phyloP scores from a whole-genome alignment of 2,888 invertebrate genomes.

The Parthenolecanium corni region DNA sequence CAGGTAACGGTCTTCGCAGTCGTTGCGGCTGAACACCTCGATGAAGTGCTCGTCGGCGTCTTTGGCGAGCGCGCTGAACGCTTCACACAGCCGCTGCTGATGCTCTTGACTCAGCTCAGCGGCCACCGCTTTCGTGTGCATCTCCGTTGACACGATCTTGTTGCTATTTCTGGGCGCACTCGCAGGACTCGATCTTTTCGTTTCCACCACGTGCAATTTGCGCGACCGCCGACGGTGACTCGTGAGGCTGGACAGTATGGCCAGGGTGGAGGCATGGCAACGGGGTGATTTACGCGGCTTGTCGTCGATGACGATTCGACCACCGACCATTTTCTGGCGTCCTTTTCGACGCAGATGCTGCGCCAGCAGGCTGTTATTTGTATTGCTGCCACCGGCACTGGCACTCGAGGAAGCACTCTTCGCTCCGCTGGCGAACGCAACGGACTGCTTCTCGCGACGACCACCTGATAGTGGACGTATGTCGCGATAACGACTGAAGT shows the following conservation, averaged over 20 bases:
- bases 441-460: neutral
- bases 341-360: neutral
- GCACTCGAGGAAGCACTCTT: neutral
- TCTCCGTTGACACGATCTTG: neutral
- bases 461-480: neutral
- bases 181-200: neutral
- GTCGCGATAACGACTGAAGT: constrained; percentile 2
- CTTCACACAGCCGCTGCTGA: constrained; percentile 11
- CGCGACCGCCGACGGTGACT: constrained; percentile 15
- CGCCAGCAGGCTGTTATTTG: neutral
- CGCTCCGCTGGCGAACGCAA: neutral
- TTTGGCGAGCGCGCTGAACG: constrained; percentile 6
- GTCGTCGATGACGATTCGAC: constrained; percentile 13
- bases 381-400: too few species aligned
- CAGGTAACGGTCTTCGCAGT: constrained; percentile 13
- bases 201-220: constrained; percentile 7
- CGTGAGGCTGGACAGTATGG: constrained; percentile 43
- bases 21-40: constrained; percentile 12
- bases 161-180: neutral
- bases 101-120: neutral
- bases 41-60: constrained; percentile 21
- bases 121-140: neutral
- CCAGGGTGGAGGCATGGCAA: constrained; percentile 77
- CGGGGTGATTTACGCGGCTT: constrained; percentile 60
- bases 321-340: neutral